Base-by-base conservation (phyloP, 1,140 invertebrate species). In the Rhysida immarginata region DNA sequence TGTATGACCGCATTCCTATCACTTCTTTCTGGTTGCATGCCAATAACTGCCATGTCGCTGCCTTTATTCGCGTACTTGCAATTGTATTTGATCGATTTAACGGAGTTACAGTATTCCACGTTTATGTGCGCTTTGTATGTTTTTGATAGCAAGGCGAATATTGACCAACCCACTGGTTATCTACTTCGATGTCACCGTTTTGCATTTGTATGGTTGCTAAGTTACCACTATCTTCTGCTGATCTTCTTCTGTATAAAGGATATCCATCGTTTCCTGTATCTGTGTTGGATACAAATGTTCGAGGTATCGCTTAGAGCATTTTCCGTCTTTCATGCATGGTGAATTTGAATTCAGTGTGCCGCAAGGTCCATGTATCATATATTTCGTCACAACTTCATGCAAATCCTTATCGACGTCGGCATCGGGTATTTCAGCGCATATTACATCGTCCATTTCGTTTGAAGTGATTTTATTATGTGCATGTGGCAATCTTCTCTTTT, bases 141-240 rank as follows among this genome's bases (percentile, higher is more conserved):
- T 63, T 70, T 69, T 2, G 60, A 68, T 16, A 78, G 65, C 2
- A 74, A 54, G 72, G 69, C 58, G 67, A 73, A 66, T 77, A 78
- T 51, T 72, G 75, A 27, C 76, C 74, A 52, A 77, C 62, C 71
- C 70, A 76, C 42, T 64, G 51, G 59, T 76, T 77, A 61, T 75
- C 70, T 26, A 75, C 62, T 24, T 60, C 45, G 29, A 60, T 27
- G 2, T 58, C 49, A 24, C 26, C 2, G 2, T 24, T 18, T 50
- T 46, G 21, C 2, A 55, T 53, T 23, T 46, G 26, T 13, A 55
- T 5, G 20, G 23, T 44, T 26, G 49, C 25, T n/a, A n/a, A n/a
- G n/a, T n/a, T n/a, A n/a, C n/a, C n/a, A n/a, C n/a, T n/a, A n/a
- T n/a, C n/a, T n/a, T n/a, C n/a, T n/a, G n/a, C n/a, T n/a, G n/a